These are phyloP conservation scores for Peromyscus aztecus DNA, from an alignment of 2,797 vertebrate genomes.

Conservation along the genomic window DNA sequence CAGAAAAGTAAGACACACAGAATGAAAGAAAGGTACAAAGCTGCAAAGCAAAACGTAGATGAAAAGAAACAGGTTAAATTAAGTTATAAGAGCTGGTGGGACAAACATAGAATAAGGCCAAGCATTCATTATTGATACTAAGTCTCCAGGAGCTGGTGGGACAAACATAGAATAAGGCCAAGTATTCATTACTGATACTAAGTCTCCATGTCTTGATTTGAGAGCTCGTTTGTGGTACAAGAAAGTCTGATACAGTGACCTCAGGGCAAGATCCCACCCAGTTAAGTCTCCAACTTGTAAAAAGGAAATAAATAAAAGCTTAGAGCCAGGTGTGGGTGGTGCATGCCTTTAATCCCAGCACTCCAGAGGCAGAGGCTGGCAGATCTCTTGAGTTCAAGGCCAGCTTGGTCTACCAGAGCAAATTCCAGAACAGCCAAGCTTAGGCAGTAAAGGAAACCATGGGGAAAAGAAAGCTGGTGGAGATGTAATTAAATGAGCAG, in stretches of 20 bases:
- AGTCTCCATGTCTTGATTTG: neutral
- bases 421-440: neutral
- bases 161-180: neutral
- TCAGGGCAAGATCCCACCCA: neutral
- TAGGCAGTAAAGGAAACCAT: neutral
- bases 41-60: neutral
- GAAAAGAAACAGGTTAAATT: neutral
- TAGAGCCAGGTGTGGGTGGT: neutral
- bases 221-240: neutral
- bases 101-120: no score
- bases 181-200: neutral
- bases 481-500: neutral
- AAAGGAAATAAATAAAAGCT: neutral
- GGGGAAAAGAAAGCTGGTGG: neutral
- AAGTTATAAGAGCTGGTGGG: neutral
- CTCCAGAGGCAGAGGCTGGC: neutral
- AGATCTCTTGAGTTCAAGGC: neutral
- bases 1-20: neutral
- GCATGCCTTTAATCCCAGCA: neutral
- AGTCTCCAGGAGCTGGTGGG: neutral
- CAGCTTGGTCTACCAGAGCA: neutral
- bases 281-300: neutral
- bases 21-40: neutral
- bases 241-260: neutral
- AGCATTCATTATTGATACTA: neutral